phyloP scores from a whole-genome alignment of 2,888 invertebrate genomes.

The Apomyelois bistriatella region DNA sequence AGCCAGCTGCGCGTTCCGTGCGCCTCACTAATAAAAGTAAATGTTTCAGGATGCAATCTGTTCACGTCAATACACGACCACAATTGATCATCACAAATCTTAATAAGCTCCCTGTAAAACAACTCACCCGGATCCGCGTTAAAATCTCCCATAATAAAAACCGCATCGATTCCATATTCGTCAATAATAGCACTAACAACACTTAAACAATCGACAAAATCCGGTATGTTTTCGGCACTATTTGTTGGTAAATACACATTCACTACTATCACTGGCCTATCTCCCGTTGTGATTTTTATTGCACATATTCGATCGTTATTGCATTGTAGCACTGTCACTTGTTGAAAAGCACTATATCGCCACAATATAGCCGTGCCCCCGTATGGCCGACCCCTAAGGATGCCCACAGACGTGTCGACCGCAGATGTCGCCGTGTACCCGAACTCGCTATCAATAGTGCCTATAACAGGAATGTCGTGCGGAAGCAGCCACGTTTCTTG shows the following conservation, averaged over 20 bases:
- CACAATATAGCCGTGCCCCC: neutral
- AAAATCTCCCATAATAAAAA: no score
- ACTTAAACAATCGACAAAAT: neutral
- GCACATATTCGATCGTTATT: neutral
- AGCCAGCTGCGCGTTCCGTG: constrained; percentile 12
- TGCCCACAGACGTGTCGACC: constrained; percentile 12
- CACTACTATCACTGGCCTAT: neutral
- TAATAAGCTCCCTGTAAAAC: no score
- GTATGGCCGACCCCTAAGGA: constrained; percentile 8
- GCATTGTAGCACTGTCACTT: constrained; percentile 3
- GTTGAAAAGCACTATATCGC: neutral
- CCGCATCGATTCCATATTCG: constrained; percentile 7
- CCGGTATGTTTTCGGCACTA: neutral
- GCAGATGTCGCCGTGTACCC: constrained; percentile 13
- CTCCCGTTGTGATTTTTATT: neutral
- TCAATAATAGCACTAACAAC: constrained; percentile 4
- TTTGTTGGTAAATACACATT: constrained; percentile 2
- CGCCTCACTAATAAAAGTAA: neutral
- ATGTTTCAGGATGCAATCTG: neutral
- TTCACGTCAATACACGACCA: neutral
- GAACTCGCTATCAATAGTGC: constrained; percentile 9
- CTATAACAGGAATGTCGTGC: constrained; percentile 11
- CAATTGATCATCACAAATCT: neutral
- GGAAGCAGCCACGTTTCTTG: constrained; percentile 15
- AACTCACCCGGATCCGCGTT: no score